phyloP scores from a whole-genome alignment of 2,888 invertebrate genomes.

The Aelia acuminata region DNA sequence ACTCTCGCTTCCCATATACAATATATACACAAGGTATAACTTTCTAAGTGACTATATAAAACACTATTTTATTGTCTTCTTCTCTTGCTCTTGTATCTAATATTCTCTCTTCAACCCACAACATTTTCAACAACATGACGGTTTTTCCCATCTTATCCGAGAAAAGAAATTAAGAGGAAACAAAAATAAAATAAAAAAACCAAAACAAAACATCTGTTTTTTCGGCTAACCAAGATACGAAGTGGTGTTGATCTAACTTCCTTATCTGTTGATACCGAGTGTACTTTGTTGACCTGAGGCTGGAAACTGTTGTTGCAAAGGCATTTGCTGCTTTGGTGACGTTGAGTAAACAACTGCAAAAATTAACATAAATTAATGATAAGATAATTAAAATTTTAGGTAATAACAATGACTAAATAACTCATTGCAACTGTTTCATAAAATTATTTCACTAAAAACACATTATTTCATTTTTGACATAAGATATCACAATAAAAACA shows the following conservation, averaged over 20 bases:
- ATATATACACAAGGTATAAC: conserved; percentile 60
- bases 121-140: conserved; percentile 47
- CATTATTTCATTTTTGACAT: no score
- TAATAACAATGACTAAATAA: not conserved
- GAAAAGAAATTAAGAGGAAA: conserved; percentile 42
- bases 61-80: conserved; percentile 61
- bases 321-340: conserved; percentile 63
- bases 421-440: no score
- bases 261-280: conserved; percentile 63
- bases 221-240: conserved; percentile 58
- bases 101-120: conserved; percentile 53
- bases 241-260: conserved; percentile 41
- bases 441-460: no score
- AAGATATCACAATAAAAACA: no score
- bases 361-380: conserved; percentile 31
- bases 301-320: conserved; percentile 57
- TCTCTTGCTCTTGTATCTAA: conserved; percentile 50
- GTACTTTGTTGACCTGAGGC: conserved; percentile 57
- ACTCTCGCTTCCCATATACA: conserved; percentile 54
- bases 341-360: conserved; percentile 61
- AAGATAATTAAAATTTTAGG: not conserved
- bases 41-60: conserved; percentile 59
- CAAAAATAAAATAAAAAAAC: conserved; percentile 54
- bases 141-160: conserved; percentile 44
- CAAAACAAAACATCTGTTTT: conserved; percentile 53